Base-by-base conservation (phyloP, 2,797 vertebrate genomes). In the Amphiprion clarkii region DNA sequence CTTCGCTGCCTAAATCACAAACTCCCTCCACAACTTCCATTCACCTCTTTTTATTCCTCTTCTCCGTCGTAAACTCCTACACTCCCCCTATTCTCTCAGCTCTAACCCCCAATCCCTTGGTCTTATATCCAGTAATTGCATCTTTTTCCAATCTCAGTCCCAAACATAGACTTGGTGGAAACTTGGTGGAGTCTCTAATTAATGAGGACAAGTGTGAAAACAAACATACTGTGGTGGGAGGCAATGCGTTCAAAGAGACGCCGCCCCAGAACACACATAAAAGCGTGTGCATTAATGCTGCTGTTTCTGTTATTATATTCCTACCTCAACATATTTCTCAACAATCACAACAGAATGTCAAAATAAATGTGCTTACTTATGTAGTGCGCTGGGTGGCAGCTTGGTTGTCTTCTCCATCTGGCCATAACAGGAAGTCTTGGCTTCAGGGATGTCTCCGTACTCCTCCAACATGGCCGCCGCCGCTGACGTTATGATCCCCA, bases 401-500 rank as follows among this genome's bases (percentile, higher is more conserved):
- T 98, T 97, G 0, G 58, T 78, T 10, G 93, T 95, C 75, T 96
- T 97, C 90, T 99, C 98, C 67, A 88, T 82, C 63, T 95, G 97
- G 36, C 96, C 96, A 0, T 98, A 99, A 90, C 98, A 99, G 90
- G 96, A 99, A 0, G 96, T 95, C 84, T 93, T 97, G 39, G 97
- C 96, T 74, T 99, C 98, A 0, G 98, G 98, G 77, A 99, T 97
- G 90, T 97, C 96, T 1, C 97, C 97, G 19, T 96, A 96, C 71
- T 96, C 97, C 21, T 97, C 96, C 94, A 99, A 82, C 97, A 99
- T 99, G 93, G 97, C 96, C 0, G 96, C 95, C 0, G 97, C 98
- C 0, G 98, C 98, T 0, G 96, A 98, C 33, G 97, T 96, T 51
- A 99, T 98, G 93, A 99, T 98, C 61, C 98, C 98, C 4, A 99